These are phyloP conservation scores for Pectinophora gossypiella DNA, from an alignment of 1,140 invertebrate species.

Conservation along the genomic window DNA sequence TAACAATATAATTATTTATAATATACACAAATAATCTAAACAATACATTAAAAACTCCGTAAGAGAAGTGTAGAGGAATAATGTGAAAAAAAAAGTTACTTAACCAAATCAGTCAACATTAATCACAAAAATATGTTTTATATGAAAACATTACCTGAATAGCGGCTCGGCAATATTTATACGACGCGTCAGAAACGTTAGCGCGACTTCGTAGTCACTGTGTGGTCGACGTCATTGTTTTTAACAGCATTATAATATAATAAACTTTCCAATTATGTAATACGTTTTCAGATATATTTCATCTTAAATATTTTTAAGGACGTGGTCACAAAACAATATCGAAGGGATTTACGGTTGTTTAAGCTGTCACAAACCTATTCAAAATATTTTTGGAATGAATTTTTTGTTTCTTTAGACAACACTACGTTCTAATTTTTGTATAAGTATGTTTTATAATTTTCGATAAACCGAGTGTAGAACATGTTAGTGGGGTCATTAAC, in stretches of 20 bases:
- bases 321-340: not conserved
- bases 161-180: too few species aligned
- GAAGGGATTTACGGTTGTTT: not conserved
- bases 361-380: too few species aligned
- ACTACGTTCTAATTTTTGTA: conserved; percentile 2
- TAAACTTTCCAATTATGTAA: too few species aligned
- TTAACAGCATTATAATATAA: too few species aligned
- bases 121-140: too few species aligned
- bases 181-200: too few species aligned
- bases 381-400: conserved; percentile 31
- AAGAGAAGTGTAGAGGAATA: not conserved
- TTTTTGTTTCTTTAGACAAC: conserved; percentile 2
- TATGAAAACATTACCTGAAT: too few species aligned
- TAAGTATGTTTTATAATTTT: not conserved
- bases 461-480: too few species aligned
- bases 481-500: too few species aligned
- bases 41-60: not conserved
- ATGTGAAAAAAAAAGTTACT: conserved; percentile 29
- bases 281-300: too few species aligned
- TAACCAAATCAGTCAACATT: conserved; percentile 54
- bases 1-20: not conserved
- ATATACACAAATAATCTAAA: not conserved
- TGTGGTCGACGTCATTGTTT: too few species aligned
- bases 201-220: too few species aligned
- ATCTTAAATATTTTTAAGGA: not conserved